Percentiles rank a stretch among this genome's conserved stretches.
Conservation (phyloP, 2,797 vertebrate genomes). For the Cuniculus paca region DNA sequence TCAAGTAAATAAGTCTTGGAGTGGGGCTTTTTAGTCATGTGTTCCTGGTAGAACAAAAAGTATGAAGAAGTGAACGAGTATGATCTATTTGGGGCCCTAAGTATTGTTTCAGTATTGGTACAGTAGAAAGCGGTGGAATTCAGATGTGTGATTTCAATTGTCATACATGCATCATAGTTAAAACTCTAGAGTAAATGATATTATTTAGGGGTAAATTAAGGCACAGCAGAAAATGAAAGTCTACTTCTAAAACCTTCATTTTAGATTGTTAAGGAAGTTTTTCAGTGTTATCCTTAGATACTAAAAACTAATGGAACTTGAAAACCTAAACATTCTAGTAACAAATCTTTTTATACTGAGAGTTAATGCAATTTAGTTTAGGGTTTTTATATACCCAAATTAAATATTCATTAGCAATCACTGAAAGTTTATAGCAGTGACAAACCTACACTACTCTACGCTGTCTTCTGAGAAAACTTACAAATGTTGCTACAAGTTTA, state of each 20-base stretch:
- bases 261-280: constrained; percentile 6
- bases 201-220: background rate
- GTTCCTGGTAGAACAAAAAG: background rate
- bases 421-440: background rate
- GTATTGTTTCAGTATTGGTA: background rate
- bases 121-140: background rate
- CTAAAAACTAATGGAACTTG: constrained; percentile 17
- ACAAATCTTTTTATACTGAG: constrained; percentile 13
- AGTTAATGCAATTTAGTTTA: background rate
- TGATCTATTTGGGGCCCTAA: background rate
- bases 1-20: constrained; percentile 16
- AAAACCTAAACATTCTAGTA: background rate
- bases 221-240: background rate
- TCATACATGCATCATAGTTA: background rate
- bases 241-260: background rate
- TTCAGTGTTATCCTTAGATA: background rate
- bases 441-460: background rate
- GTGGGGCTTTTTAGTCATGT: background rate
- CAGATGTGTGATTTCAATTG: background rate
- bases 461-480: background rate
- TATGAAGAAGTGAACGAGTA: background rate
- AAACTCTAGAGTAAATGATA: background rate
- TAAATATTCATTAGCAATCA: constrained; percentile 26
- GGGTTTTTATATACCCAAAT: constrained; percentile 1
- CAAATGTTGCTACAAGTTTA: background rate